phyloP scores from a whole-genome alignment of 2,113 vertebrate species.

The Peromyscus californicus region DNA sequence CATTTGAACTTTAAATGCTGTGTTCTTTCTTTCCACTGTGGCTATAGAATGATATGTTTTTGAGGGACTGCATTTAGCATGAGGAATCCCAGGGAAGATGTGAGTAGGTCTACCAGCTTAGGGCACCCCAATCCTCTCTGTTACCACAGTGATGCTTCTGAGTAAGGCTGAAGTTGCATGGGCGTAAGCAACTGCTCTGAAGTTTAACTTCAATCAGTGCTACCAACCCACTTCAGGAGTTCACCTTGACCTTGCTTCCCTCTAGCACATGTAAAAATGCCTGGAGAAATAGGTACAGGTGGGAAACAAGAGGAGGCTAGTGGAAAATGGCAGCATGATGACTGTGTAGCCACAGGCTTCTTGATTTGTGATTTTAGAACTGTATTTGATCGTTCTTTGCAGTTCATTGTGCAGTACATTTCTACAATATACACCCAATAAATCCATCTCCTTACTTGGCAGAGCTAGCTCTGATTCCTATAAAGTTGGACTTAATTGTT shows the following conservation, averaged over 20 bases:
- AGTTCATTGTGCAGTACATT: slow-evolving; percentile 15
- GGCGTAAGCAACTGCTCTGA: background rate
- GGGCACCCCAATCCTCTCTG: background rate
- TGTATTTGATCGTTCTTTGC: slow-evolving; percentile 53
- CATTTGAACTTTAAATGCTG: slow-evolving; percentile 53
- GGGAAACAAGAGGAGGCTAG: background rate
- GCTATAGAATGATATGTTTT: slow-evolving; percentile 53
- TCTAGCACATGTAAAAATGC: background rate
- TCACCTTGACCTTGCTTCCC: background rate
- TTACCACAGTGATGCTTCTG: background rate
- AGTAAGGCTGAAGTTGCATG: background rate
- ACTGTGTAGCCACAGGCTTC: slow-evolving; percentile 12
- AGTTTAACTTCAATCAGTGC: slow-evolving; percentile 31
- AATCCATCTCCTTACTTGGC: slow-evolving; percentile 58
- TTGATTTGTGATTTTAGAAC: slow-evolving; percentile 61
- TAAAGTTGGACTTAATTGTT: slow-evolving; percentile 61
- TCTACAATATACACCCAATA: slow-evolving; percentile 60
- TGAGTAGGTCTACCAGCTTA: background rate
- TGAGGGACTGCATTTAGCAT: background rate
- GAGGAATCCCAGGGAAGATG: background rate
- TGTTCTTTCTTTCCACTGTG: slow-evolving; percentile 70
- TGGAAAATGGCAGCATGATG: slow-evolving; percentile 13
- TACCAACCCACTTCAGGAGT: background rate
- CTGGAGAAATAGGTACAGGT: slow-evolving; percentile 13
- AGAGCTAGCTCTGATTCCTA: slow-evolving; percentile 58